These are phyloP conservation scores for Pomatostomus ruficeps DNA, from an alignment of 2,113 vertebrate genomes.

Conservation along the genomic window DNA sequence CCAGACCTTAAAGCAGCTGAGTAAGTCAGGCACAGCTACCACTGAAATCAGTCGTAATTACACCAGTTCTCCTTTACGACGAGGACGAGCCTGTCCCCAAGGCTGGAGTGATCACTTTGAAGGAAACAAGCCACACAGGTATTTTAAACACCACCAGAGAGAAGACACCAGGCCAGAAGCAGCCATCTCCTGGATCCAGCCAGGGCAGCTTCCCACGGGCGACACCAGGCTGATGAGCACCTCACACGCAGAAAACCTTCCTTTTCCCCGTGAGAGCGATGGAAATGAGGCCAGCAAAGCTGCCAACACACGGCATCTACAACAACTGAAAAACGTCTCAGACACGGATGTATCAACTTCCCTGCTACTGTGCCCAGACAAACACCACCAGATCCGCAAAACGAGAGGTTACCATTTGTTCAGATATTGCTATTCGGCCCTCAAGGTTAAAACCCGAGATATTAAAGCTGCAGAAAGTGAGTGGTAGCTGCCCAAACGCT, in stretches of 20 bases:
- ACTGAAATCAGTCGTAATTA: background rate
- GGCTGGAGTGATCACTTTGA: background rate
- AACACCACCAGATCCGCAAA: accelerated
- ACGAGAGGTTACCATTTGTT: accelerated
- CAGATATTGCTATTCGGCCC: background rate
- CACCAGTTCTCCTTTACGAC: background rate
- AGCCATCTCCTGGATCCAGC: background rate
- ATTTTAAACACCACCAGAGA: background rate
- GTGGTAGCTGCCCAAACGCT: background rate
- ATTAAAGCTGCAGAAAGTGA: background rate
- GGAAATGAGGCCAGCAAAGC: background rate
- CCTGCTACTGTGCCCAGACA: background rate
- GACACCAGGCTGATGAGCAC: no score
- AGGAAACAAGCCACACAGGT: background rate
- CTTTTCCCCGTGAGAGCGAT: background rate
- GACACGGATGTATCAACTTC: background rate
- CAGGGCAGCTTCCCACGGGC: background rate
- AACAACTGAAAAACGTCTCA: no score
- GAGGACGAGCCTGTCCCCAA: background rate
- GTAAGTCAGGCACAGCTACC: background rate
- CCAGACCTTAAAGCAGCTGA: background rate
- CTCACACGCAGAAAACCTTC: accelerated
- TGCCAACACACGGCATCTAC: background rate
- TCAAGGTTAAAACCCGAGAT: background rate
- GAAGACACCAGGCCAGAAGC: background rate